Conservation (phyloP, 1,140 invertebrate species). For the Harpegnathos saltator region DNA sequence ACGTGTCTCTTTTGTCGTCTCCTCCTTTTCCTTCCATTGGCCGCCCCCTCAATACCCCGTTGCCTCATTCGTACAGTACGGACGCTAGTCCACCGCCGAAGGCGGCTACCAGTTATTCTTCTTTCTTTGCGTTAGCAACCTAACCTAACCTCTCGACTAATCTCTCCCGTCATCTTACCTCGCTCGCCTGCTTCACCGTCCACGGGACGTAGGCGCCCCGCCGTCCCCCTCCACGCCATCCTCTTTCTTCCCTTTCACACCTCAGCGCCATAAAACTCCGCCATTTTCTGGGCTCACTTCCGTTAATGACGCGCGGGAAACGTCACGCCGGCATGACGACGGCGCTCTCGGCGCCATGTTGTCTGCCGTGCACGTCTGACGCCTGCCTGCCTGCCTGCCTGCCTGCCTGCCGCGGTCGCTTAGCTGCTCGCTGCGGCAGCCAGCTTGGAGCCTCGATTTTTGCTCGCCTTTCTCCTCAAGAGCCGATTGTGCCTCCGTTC, state of each 20-base stretch:
- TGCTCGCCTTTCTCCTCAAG: conserved; percentile 75
- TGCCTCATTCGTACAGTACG: conserved; percentile 62
- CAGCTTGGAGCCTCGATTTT: conserved; percentile 84
- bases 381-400: conserved; percentile 68
- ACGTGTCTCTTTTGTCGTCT: conserved; percentile 35
- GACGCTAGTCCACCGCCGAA: conserved; percentile 70
- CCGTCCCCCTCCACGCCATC: conserved; percentile 29
- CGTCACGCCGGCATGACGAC: conserved; percentile 81
- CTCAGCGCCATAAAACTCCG: conserved; percentile 80
- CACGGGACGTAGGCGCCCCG: conserved; percentile 52
- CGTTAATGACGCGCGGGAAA: conserved; percentile 83
- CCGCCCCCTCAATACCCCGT: conserved; percentile 52
- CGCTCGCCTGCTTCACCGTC: conserved; percentile 65
- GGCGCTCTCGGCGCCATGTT: conserved; percentile 83
- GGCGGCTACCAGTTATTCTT: conserved; percentile 75
- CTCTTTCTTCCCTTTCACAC: conserved; percentile 81
- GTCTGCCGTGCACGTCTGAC: conserved; percentile 81
- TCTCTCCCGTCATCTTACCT: conserved; percentile 61
- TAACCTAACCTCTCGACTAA: conserved; percentile 65
- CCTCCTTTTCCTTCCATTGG: conserved; percentile 44
- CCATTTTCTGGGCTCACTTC: conserved; percentile 84
- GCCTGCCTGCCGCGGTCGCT: conserved; percentile 64
- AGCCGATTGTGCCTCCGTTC: conserved; percentile 56
- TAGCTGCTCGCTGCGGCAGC: conserved; percentile 73
- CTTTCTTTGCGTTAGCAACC: conserved; percentile 75